phyloP scores from a whole-genome alignment of 2,113 vertebrate species.

The Prunella himalayana region DNA sequence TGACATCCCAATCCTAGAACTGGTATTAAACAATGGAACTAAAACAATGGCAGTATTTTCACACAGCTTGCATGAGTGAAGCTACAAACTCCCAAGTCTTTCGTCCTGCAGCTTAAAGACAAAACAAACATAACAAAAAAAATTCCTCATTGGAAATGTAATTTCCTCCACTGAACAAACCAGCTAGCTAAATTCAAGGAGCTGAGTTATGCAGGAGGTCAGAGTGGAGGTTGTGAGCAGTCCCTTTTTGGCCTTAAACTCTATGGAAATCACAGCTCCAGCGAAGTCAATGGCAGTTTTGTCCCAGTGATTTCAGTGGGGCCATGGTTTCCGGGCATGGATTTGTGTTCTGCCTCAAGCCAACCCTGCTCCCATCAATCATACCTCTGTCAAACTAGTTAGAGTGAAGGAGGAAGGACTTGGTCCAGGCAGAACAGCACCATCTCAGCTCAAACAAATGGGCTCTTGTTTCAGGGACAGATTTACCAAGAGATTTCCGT shows the following conservation, averaged over 20 bases:
- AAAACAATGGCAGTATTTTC: background rate
- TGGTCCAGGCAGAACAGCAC: constrained; percentile 29
- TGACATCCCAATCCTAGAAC: background rate
- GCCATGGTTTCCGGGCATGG: constrained; percentile 33
- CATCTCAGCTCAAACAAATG: constrained; percentile 23
- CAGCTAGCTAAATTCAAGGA: background rate
- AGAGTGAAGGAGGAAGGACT: constrained; percentile 23
- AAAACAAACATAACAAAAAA: constrained; percentile 14
- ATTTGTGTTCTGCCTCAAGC: constrained; percentile 48
- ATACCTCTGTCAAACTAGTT: constrained; percentile 44
- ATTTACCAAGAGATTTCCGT: background rate
- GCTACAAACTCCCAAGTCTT: background rate
- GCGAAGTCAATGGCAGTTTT: constrained; percentile 42
- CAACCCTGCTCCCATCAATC: constrained; percentile 40
- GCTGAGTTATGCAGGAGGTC: constrained; percentile 39
- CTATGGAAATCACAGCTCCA: constrained; percentile 17
- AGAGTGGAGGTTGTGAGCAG: background rate
- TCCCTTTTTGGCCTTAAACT: constrained; percentile 11
- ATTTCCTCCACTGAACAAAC: constrained; percentile 1
- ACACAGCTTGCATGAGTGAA: background rate
- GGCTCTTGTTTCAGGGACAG: constrained; percentile 23
- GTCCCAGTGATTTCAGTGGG: constrained; percentile 39
- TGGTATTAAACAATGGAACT: background rate
- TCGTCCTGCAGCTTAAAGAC: background rate
- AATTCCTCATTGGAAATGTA: constrained; percentile 2